phyloP scores from a whole-genome alignment of 2,113 vertebrate species.

The Mystacornis crossleyi region DNA sequence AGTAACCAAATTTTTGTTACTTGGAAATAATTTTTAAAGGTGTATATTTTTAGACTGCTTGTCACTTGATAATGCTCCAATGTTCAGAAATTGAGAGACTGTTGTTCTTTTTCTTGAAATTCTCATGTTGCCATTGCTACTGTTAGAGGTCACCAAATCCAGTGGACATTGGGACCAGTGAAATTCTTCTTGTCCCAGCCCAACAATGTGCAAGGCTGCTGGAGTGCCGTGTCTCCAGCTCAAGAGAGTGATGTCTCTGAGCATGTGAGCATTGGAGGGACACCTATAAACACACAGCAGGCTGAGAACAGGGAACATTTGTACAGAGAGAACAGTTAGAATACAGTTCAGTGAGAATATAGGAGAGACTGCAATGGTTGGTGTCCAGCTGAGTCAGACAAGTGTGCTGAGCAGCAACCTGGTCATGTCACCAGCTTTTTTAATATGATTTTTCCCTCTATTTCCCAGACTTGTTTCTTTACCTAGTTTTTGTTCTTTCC shows the following conservation, averaged over 20 bases:
- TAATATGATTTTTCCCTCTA: not conserved
- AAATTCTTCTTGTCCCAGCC: not conserved
- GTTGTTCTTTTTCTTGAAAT: not conserved
- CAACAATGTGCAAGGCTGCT: not conserved
- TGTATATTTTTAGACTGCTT: not conserved
- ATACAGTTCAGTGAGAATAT: not conserved
- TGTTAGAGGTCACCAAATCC: not conserved
- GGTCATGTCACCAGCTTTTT: not conserved
- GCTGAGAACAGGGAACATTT: not conserved
- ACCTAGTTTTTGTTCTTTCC: not conserved
- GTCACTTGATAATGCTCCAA: not conserved
- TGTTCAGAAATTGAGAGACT: not conserved
- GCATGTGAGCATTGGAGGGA: rapidly evolving
- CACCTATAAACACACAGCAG: not conserved
- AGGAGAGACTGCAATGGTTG: not conserved
- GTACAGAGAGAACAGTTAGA: not conserved
- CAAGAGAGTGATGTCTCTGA: not conserved
- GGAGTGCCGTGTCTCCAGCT: not conserved
- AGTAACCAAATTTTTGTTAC: not conserved
- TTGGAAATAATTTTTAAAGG: not conserved
- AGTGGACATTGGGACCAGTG: not conserved
- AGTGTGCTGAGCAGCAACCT: not conserved
- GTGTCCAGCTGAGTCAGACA: not conserved
- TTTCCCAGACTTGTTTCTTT: not conserved
- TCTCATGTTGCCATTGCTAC: not conserved